Base-by-base conservation (phyloP, 1,140 invertebrate genomes). In the Drosophila arawakana region DNA sequence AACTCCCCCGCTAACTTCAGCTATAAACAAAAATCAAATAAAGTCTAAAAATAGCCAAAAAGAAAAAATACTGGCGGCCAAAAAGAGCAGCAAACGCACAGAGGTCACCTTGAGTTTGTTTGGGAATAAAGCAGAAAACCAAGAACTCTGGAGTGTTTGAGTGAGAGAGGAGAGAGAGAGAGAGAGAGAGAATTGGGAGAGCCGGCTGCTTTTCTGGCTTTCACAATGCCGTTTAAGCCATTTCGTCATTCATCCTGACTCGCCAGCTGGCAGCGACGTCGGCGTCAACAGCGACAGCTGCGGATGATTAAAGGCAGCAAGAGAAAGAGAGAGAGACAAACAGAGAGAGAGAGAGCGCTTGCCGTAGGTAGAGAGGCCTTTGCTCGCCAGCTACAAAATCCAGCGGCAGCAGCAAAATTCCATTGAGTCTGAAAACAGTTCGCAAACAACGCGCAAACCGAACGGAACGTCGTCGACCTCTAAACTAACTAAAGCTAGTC, bases 171-270 rank as follows among this genome's bases (percentile, higher is more conserved):
- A 11, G 43, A 58, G 8, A 47, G 63, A 39, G 60, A 15, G 37
- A 52, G 61, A 62, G 62, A 55, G 61, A 67, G 62, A 50, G 44
- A 43, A 43, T 6, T 55, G 9, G n/a, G 6, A 34, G 49, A 70
- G 60, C 52, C 54, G 58, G 71, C 71, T 52, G 4, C 10, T 58
- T 5, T 15, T 65, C 65, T 74, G 74, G 68, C 79, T 89, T 89
- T 90, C 84, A 89, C 84, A 88, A 84, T 25, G 59, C 15, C 41
- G 35, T 71, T 52, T 55, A 59, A 72, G 75, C 72, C 55, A 77
- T 89, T 89, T 89, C 84, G 78, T 89, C 84, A 89, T 78, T 78
- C 84, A 90, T 89, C 84, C 85, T 88, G 80, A 49, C 80, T 54
- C 50, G 60, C 50, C 79, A 34, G 61, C 63, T 46, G 59, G 49